These are phyloP conservation scores for Leptura quadrifasciata DNA, from an alignment of 2,888 invertebrate genomes.

Conservation along the genomic window DNA sequence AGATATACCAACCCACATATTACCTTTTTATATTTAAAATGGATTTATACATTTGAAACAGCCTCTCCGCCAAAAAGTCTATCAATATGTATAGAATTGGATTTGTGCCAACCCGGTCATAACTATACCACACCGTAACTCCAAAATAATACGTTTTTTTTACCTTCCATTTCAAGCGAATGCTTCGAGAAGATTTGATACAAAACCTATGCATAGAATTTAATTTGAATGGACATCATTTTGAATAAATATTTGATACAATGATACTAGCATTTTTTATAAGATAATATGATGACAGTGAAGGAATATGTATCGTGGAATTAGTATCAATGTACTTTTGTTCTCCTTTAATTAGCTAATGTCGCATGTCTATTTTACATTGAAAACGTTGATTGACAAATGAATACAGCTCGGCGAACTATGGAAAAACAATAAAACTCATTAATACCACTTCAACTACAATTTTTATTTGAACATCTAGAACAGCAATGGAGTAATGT, in stretches of 20 bases:
- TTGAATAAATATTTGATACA: neutral
- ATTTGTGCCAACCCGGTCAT: neutral
- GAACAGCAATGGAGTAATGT: too few relatives aligned
- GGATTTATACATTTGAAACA: neutral
- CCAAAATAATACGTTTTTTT: neutral
- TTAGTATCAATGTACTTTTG: too few relatives aligned
- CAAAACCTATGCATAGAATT: neutral
- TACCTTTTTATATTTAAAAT: neutral
- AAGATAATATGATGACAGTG: too few relatives aligned
- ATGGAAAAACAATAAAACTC: too few relatives aligned
- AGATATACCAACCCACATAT: neutral
- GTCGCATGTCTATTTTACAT: too few relatives aligned
- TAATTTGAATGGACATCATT: neutral
- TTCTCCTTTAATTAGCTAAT: too few relatives aligned
- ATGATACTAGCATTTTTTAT: too few relatives aligned
- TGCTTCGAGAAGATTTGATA: neutral
- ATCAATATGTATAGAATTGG: neutral
- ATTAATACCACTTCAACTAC: too few relatives aligned
- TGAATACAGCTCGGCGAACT: too few relatives aligned
- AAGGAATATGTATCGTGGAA: too few relatives aligned
- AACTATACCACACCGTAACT: neutral
- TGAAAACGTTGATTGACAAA: too few relatives aligned
- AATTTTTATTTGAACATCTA: too few relatives aligned
- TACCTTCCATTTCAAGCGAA: neutral
- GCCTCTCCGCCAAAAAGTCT: neutral